These are phyloP conservation scores for Drosophila leonis DNA, from an alignment of 2,888 invertebrate species.

Conservation along the genomic window DNA sequence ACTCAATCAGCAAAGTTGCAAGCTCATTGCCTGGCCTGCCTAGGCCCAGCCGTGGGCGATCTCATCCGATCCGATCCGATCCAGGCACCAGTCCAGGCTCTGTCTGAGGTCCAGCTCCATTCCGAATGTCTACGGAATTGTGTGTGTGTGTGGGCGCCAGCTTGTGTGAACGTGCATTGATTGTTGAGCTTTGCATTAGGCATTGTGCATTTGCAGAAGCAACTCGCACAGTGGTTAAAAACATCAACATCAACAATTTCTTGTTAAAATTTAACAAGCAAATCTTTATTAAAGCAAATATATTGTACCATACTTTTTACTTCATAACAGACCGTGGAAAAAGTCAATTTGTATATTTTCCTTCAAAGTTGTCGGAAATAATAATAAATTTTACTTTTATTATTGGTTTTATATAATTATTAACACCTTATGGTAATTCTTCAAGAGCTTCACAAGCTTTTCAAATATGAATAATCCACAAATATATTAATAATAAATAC, in stretches of 20 bases:
- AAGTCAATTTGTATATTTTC: no score
- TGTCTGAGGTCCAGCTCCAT: conserved; percentile 12
- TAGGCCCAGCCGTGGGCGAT: conserved; percentile 47
- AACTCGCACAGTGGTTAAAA: conserved; percentile 37
- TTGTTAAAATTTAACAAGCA: neutral
- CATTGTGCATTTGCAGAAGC: conserved; percentile 25
- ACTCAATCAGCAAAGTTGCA: conserved; percentile 60
- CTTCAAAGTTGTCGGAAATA: no score
- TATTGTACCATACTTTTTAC: no score
- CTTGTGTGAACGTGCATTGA: conserved; percentile 53
- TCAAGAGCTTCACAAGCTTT: no score
- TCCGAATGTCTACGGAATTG: conserved; percentile 7
- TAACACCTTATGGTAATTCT: no score
- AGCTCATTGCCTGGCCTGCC: conserved; percentile 43
- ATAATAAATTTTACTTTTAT: no score
- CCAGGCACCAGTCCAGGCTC: conserved; percentile 21
- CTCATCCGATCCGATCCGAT: conserved; percentile 16
- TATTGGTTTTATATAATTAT: no score
- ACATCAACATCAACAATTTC: neutral
- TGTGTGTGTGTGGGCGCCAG: conserved; percentile 47
- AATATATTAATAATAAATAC: no score
- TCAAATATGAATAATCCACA: no score
- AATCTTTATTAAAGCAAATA: no score
- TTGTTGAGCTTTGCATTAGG: conserved; percentile 37
- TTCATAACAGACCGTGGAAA: no score